Evolutionary conservation across 2,797 vertebrate genomes (phyloP).

Genomic region (Cynodonichthys magdalenae): DNA sequence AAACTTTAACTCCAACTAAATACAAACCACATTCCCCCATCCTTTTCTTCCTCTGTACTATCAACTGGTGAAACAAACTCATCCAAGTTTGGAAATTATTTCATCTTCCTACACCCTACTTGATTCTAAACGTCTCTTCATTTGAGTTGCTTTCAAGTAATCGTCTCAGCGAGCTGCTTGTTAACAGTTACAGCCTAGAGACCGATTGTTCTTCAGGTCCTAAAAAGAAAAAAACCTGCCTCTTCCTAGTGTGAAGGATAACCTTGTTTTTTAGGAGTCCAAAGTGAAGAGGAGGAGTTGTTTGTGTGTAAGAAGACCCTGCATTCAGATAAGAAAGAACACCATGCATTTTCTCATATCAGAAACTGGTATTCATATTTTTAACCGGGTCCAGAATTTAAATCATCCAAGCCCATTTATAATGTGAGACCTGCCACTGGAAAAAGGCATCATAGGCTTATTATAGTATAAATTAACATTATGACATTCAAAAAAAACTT

Average conservation of each 20-base stretch:
- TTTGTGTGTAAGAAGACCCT: not conserved
- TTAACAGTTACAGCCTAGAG: conserved; percentile 58
- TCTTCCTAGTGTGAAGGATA: conserved; percentile 5
- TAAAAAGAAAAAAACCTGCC: conserved; percentile 29
- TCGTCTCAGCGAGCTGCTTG: not conserved
- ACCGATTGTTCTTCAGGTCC: conserved; percentile 52
- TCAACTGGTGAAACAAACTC: conserved; percentile 58
- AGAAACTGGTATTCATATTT: too few species aligned
- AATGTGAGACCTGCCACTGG: too few species aligned
- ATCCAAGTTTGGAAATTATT: conserved; percentile 45
- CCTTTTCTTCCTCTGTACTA: conserved; percentile 32
- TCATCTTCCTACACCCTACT: too few species aligned
- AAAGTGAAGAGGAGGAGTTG: conserved; percentile 5
- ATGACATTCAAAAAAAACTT: too few species aligned
- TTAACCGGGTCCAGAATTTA: too few species aligned
- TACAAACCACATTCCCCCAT: conserved; percentile 59
- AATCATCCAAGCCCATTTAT: too few species aligned
- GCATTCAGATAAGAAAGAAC: not conserved
- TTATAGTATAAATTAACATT: too few species aligned
- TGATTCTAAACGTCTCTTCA: conserved; percentile 26
- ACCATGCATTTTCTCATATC: too few species aligned
- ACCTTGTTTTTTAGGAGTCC: conserved; percentile 2
- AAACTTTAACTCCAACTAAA: not conserved
- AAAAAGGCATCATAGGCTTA: too few species aligned
- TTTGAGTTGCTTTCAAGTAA: not conserved